Base-by-base conservation (phyloP, 2,797 vertebrate genomes). In the Microchirus variegatus region DNA sequence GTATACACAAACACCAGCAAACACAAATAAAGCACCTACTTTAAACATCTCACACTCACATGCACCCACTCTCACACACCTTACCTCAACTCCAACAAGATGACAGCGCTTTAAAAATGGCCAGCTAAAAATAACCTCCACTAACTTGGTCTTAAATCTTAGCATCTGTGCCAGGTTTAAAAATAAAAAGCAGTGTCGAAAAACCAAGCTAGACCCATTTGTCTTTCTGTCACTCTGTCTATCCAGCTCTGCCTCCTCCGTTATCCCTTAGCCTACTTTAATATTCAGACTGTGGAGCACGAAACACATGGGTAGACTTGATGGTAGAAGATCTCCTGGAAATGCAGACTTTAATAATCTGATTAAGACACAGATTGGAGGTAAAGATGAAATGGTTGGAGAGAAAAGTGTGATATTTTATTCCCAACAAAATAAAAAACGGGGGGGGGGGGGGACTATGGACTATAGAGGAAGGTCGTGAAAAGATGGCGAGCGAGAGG, bases 51-150 rank as follows among this genome's bases (percentile, higher is more conserved):
- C 43, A 9, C 3, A 67, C 60, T 56, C 56, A 63, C 48, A 42
- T 9, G 16, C 48, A 55, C 56, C 60, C 64, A 42, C 62, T 31
- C 63, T 56, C 67, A 55, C 67, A 76, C 74, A 77, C 85, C 77
- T 74, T 84, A 90, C 82, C 77, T 85, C 88, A 78, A 81, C 75
- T 79, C 73, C 68, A 80, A 81, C 75, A 85, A 82, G 83, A 89
- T 90, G 90, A 89, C 89, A 90, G 83, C 64, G 11, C 69, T 83
- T 93, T 92, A 88, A 93, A 94, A 93, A 91, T 67, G 85, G 73
- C 64, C 76, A 73, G 84, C 94, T 95, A 95, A 95, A 96, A 95
- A 96, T 95, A 98, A 82, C 89, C 53, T 50, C 82, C 88, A 88
- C 91, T 92, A 92, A 90, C 90, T 94, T 92, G 93, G 90, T 93